Evolutionary conservation across 2,888 invertebrate genomes (phyloP), one percentile per base, ranked within the genome.

Genomic region (Hyppa rectilinea): DNA sequence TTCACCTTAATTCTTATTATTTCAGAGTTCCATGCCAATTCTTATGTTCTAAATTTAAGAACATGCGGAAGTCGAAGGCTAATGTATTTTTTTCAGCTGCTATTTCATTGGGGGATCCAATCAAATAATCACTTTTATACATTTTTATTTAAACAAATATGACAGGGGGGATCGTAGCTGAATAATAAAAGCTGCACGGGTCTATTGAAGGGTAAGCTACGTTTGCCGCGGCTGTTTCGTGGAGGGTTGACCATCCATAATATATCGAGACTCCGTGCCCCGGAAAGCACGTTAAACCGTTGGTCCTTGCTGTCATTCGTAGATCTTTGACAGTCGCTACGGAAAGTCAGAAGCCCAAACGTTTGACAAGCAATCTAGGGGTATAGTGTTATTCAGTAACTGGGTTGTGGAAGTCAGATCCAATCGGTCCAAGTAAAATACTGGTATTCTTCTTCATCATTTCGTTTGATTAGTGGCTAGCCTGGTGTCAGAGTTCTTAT

Each of bases 1-100:
- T 69, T 45, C 43, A 77, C 26, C 36, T 77, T 77, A 43, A 70
- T 56, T 72, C 14, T 45, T 43, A 26, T 45, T 43, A 26, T 56
- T 69, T 36, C n/a, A n/a, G 23, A 55, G n/a, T 56, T 69, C 12
- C 26, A 29, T 38, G 38, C 10, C 10, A n/a, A n/a, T 43, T 26
- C 5, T 17, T 53, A 71, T 34, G 26, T 53, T 23, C n/a, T 52
- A 12, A 38, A 43, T 66, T 40, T 40, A 50, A 23, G 38, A 43
- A 40, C 14, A 34, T 43, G n/a, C 12, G 7, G 26, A 40, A 17
- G n/a, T 43, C 29, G 14, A 43, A 6, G 2, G 4, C 1, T 65
- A 34, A 23, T 2, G 20, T 49, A 29, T 59, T n/a, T n/a, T 29
- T 20, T 26, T 23, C 9, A 49, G 14, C n/a, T n/a, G n/a, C n/a